These are phyloP conservation scores for Matsumurasca onukii DNA, from an alignment of 1,140 invertebrate genomes.

Conservation along the genomic window DNA sequence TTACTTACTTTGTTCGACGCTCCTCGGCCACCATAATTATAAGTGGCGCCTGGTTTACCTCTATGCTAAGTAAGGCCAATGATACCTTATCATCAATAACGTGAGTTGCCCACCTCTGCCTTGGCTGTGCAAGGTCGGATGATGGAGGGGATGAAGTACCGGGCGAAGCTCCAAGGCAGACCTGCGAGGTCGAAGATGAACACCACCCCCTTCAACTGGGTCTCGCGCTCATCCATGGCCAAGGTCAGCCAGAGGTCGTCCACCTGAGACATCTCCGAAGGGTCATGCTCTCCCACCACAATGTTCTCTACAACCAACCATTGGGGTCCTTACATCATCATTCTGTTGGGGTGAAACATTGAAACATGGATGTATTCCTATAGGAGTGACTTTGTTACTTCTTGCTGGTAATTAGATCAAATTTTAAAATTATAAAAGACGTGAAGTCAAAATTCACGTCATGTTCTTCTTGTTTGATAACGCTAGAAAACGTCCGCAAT, in stretches of 20 bases:
- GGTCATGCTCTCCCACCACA: slow-evolving; percentile 34
- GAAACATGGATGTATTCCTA: slow-evolving; percentile 1
- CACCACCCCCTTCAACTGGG: slow-evolving; percentile 46
- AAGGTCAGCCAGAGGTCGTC: slow-evolving; percentile 46
- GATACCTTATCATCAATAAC: too few relatives aligned
- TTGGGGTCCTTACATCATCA: too few relatives aligned
- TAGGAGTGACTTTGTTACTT: not conserved
- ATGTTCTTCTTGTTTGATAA: too few relatives aligned
- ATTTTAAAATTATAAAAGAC: too few relatives aligned
- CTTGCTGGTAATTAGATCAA: not conserved
- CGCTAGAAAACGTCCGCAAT: too few relatives aligned
- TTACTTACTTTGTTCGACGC: too few relatives aligned
- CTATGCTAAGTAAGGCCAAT: too few relatives aligned
- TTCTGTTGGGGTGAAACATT: not conserved
- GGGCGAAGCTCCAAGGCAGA: slow-evolving; percentile 44
- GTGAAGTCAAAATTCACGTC: too few relatives aligned
- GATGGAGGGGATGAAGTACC: slow-evolving; percentile 47
- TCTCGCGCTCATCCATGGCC: slow-evolving; percentile 44
- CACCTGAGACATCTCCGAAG: slow-evolving; percentile 39
- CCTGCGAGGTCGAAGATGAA: slow-evolving; percentile 46
- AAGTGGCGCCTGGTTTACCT: too few relatives aligned
- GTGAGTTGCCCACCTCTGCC: slow-evolving; percentile 42
- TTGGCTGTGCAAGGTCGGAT: slow-evolving; percentile 43
- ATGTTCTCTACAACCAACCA: slow-evolving; percentile 38
- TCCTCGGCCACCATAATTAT: too few relatives aligned